Evolutionary conservation across 2,888 invertebrate species (phyloP).

Genomic region (Xanthostigma xanthostigma): DNA sequence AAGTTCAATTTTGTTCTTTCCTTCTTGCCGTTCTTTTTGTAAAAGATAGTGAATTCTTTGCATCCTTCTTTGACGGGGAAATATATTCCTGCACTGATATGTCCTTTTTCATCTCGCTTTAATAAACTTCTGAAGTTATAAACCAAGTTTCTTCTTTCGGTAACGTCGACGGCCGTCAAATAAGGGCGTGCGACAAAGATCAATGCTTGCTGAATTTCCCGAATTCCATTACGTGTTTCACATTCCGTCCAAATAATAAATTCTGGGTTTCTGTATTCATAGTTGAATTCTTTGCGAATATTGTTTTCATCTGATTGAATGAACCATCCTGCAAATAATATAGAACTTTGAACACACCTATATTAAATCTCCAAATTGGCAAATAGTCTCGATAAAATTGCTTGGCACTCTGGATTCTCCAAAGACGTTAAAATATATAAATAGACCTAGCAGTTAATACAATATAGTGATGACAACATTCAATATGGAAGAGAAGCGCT

Average conservation of each 20-base stretch:
- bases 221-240: conserved; percentile 50
- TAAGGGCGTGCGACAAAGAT: conserved; percentile 70
- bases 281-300: conserved; percentile 71
- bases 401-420: too few relatives aligned
- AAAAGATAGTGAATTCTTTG: conserved; percentile 64
- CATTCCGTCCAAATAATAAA: conserved; percentile 79
- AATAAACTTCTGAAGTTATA: conserved; percentile 72
- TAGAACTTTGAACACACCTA: too few relatives aligned
- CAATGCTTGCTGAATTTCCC: conserved; percentile 42
- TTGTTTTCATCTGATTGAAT: conserved; percentile 62
- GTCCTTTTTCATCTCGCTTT: conserved; percentile 70
- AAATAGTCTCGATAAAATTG: too few relatives aligned
- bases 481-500: too few relatives aligned
- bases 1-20: conserved; percentile 62
- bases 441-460: too few relatives aligned
- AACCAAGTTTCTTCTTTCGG: conserved; percentile 76
- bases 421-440: too few relatives aligned
- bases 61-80: conserved; percentile 49
- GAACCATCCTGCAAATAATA: conserved; percentile 54
- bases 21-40: conserved; percentile 48
- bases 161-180: conserved; percentile 66
- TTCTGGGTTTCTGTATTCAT: conserved; percentile 52
- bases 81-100: conserved; percentile 70
- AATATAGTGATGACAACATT: too few relatives aligned
- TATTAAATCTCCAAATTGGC: too few relatives aligned